A percentile compares a stretch with the other conserved stretches of the same genome.
Evolutionary conservation across 2,113 vertebrate species (phyloP).

Genomic region (Saccopteryx leptura): DNA sequence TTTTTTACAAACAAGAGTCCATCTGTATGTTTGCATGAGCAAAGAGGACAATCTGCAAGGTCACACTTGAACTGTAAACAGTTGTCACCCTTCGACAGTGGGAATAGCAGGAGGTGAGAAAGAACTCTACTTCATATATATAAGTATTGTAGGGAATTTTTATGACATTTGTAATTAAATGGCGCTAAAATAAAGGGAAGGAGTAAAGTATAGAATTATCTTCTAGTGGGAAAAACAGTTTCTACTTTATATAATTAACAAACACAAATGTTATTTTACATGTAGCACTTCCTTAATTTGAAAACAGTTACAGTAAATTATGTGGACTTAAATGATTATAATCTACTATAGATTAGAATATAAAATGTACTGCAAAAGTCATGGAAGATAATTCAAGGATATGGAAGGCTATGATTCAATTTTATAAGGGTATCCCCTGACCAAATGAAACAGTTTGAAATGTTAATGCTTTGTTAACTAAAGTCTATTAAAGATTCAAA

Average conservation of each 20-base stretch:
- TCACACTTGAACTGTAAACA: not conserved
- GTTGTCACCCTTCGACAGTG: not conserved
- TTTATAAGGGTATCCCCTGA: not conserved
- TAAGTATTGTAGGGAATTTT: not conserved
- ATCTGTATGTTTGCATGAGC: not conserved
- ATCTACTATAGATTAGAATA: not conserved
- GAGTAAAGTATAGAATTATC: not conserved
- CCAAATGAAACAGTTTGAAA: not conserved
- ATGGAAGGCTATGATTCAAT: not conserved
- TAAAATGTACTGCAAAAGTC: not conserved
- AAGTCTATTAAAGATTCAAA: not conserved
- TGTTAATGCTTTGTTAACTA: constrained; percentile 16
- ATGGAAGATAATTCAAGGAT: constrained; percentile 40
- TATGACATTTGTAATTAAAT: constrained; percentile 30
- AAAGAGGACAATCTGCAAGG: not conserved
- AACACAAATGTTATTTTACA: constrained; percentile 39
- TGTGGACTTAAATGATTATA: constrained; percentile 4
- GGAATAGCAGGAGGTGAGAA: not conserved
- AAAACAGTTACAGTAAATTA: constrained; percentile 25
- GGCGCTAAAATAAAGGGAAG: not conserved
- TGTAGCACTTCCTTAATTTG: not conserved
- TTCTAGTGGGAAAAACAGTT: constrained; percentile 10
- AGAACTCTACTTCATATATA: not conserved
- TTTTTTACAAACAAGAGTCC: not conserved
- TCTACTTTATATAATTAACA: not conserved